Percentiles rank a stretch among this genome's conserved stretches.
Evolutionary conservation across 2,888 invertebrate species (phyloP).

Genomic region (Brenthis ino): DNA sequence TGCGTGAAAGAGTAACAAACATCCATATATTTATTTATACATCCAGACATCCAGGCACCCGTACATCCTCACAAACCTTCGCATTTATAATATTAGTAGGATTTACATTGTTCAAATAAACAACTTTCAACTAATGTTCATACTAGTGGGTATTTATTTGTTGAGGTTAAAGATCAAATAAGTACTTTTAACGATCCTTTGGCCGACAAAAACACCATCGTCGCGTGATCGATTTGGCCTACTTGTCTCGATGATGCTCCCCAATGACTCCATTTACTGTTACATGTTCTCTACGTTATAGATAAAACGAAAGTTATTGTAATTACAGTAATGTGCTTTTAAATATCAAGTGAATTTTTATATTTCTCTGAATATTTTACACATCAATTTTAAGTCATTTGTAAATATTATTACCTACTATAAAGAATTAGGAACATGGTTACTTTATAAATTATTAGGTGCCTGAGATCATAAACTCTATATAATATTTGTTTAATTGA

Average conservation of each 20-base stretch:
- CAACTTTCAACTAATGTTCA: background rate
- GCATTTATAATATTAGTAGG: too few relatives aligned
- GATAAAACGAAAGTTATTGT: slow-evolving; percentile 16
- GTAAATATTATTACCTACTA: too few relatives aligned
- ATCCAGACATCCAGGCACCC: too few relatives aligned
- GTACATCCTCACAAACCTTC: too few relatives aligned
- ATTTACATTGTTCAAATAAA: slow-evolving; percentile 9
- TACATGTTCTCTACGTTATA: slow-evolving; percentile 17
- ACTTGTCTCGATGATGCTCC: slow-evolving; percentile 50
- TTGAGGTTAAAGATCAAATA: slow-evolving; percentile 36
- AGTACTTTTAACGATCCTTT: slow-evolving; percentile 33
- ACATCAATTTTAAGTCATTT: too few relatives aligned
- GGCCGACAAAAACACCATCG: slow-evolving; percentile 40
- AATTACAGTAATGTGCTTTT: slow-evolving; percentile 3
- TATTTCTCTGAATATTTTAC: background rate
- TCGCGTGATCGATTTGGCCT: slow-evolving; percentile 61
- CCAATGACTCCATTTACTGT: slow-evolving; percentile 36
- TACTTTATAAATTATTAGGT: too few relatives aligned
- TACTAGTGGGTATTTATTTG: background rate
- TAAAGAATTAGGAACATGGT: too few relatives aligned
- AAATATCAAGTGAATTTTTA: background rate
- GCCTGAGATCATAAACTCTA: too few relatives aligned
- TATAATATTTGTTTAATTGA: too few relatives aligned
- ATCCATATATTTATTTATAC: too few relatives aligned
- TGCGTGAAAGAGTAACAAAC: too few relatives aligned